A percentile compares a stretch with the other conserved stretches of the same genome.
phyloP scores from a whole-genome alignment of 2,888 invertebrate genomes.

The Axea sp. region DNA sequence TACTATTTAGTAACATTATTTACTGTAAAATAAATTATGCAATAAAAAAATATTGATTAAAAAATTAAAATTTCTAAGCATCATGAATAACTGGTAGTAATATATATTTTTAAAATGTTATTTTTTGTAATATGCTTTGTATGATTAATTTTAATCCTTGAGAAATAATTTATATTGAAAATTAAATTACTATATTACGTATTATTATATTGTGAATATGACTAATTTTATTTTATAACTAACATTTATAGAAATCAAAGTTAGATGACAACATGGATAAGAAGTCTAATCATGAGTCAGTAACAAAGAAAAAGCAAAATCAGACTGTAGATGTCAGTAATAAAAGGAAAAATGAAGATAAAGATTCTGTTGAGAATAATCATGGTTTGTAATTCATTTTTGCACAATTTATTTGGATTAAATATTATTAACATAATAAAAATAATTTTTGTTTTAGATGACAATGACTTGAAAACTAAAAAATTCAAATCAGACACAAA shows the following conservation, averaged over 20 bases:
- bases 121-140: too few relatives aligned
- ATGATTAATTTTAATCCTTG: too few relatives aligned
- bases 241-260: constrained; percentile 77
- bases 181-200: neutral
- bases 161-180: too few relatives aligned
- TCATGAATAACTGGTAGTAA: too few relatives aligned
- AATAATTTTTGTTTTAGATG: constrained; percentile 69
- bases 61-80: too few relatives aligned
- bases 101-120: too few relatives aligned
- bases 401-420: too few relatives aligned
- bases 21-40: too few relatives aligned
- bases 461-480: constrained; percentile 74
- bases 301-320: constrained; percentile 69
- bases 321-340: constrained; percentile 58
- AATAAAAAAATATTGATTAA: too few relatives aligned
- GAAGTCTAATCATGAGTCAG: constrained; percentile 72
- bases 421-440: too few relatives aligned
- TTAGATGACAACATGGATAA: constrained; percentile 77
- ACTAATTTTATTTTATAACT: constrained; percentile 12
- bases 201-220: neutral
- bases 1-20: too few relatives aligned
- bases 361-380: constrained; percentile 76
- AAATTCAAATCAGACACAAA: constrained; percentile 65
- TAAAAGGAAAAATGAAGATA: constrained; percentile 66
- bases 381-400: constrained; percentile 57